These are phyloP conservation scores for Ypsolopha scabrella DNA, from an alignment of 2,888 invertebrate genomes.

Conservation along the genomic window DNA sequence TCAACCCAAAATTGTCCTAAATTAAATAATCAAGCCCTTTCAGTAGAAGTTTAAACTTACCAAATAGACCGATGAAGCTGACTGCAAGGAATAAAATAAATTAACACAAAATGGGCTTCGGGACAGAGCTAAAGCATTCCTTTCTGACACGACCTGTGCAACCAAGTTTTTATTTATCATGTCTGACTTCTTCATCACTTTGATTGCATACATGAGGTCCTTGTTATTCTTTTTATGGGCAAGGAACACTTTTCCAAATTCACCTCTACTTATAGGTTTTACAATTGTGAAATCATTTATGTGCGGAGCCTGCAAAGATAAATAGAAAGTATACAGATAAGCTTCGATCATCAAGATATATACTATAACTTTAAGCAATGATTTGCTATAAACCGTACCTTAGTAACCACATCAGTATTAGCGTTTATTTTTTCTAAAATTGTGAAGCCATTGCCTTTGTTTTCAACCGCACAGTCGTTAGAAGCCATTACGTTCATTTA, in stretches of 20 bases:
- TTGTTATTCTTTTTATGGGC: constrained; percentile 88
- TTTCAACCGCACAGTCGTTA: constrained; percentile 26
- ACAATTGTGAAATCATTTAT: constrained; percentile 93
- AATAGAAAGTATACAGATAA: background rate
- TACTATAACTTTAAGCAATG: too few species aligned
- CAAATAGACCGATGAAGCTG: constrained; percentile 86
- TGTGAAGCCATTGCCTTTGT: constrained; percentile 34
- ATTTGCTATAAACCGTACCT: constrained; percentile 27
- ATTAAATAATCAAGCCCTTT: too few species aligned
- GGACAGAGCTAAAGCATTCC: constrained; percentile 91
- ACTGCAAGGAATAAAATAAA: constrained; percentile 93
- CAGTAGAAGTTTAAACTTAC: constrained; percentile 45
- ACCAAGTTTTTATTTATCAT: constrained; percentile 98
- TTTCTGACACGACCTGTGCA: constrained; percentile 89
- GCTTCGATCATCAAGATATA: too few species aligned
- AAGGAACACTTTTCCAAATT: constrained; percentile 96
- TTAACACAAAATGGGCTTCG: constrained; percentile 95
- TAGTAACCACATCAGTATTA: constrained; percentile 32
- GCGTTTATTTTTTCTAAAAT: constrained; percentile 60
- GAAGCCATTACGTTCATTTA: constrained; percentile 24
- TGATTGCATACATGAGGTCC: constrained; percentile 90
- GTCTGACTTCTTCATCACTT: constrained; percentile 95
- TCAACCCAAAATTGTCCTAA: too few species aligned
- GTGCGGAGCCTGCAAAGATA: constrained; percentile 71
- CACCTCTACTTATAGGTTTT: constrained; percentile 94